phyloP scores from a whole-genome alignment of 2,797 vertebrate genomes.

The Xiphophorus birchmanni region DNA sequence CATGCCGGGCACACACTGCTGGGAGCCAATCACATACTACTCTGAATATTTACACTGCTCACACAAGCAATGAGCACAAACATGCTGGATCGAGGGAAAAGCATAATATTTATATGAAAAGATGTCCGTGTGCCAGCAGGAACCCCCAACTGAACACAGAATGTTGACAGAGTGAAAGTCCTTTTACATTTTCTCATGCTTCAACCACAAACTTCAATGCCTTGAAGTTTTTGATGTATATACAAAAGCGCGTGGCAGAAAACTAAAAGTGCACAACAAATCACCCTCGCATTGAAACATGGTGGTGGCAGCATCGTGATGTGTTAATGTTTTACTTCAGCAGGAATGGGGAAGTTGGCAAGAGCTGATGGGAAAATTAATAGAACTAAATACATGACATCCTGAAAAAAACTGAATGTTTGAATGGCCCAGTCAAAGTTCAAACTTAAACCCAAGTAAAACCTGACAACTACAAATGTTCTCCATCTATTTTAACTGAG shows the following conservation, averaged over 20 bases:
- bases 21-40: conserved; percentile 78
- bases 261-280: not conserved
- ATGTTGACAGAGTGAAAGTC: not conserved
- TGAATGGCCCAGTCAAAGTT: not conserved
- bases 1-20: conserved; percentile 91
- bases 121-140: not conserved
- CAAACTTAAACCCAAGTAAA: not conserved
- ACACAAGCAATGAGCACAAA: not conserved
- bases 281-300: not conserved
- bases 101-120: not conserved
- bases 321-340: not conserved
- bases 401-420: not conserved
- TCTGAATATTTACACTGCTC: conserved; percentile 77
- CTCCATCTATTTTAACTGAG: not conserved
- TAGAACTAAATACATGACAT: not conserved
- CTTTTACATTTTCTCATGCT: not conserved
- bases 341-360: not conserved
- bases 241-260: not conserved
- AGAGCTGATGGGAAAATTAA: not conserved
- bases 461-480: not conserved
- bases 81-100: not conserved
- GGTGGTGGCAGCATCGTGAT: not conserved
- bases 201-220: not conserved
- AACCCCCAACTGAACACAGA: not conserved
- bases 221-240: not conserved